These are phyloP conservation scores for Zaprionus vittiger DNA, from an alignment of 1,140 invertebrate species.

Conservation along the genomic window DNA sequence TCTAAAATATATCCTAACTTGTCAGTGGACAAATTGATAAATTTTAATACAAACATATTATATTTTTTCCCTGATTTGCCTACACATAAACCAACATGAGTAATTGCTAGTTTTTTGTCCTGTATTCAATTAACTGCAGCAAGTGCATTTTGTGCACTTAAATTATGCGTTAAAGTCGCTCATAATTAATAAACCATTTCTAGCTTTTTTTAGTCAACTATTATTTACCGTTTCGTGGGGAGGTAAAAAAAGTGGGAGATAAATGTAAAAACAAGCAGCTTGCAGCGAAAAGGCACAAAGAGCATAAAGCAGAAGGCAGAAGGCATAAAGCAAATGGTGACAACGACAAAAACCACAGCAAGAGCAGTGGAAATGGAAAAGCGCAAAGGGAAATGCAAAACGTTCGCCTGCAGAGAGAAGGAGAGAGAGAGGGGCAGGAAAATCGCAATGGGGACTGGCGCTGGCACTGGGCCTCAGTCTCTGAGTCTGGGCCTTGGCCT, in stretches of 20 bases:
- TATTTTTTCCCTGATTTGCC: slow-evolving; percentile 14
- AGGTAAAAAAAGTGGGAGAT: background rate
- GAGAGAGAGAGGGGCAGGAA: background rate
- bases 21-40: slow-evolving; percentile 9
- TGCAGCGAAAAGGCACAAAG: slow-evolving; percentile 11
- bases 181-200: slow-evolving; percentile 52
- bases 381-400: slow-evolving; percentile 51
- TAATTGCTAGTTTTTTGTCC: slow-evolving; percentile 50
- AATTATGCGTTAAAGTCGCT: slow-evolving; percentile 46
- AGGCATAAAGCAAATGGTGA: slow-evolving; percentile 40
- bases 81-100: slow-evolving; percentile 46
- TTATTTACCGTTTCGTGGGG: slow-evolving; percentile 1
- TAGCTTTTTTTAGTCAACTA: slow-evolving; percentile 11
- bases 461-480: background rate
- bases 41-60: slow-evolving; percentile 29
- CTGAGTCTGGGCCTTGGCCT: background rate
- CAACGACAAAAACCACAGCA: slow-evolving; percentile 36
- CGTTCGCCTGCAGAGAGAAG: slow-evolving; percentile 12
- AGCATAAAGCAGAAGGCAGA: slow-evolving; percentile 17
- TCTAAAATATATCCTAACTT: slow-evolving; percentile 22
- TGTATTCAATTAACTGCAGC: slow-evolving; percentile 64
- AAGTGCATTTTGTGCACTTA: slow-evolving; percentile 54
- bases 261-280: slow-evolving; percentile 22
- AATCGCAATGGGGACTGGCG: background rate
- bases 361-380: slow-evolving; percentile 41